A percentile compares a stretch with the other conserved stretches of the same genome.
Evolutionary conservation across 1,140 invertebrate genomes (phyloP).

Genomic region (Hylyphantes graminicola): DNA sequence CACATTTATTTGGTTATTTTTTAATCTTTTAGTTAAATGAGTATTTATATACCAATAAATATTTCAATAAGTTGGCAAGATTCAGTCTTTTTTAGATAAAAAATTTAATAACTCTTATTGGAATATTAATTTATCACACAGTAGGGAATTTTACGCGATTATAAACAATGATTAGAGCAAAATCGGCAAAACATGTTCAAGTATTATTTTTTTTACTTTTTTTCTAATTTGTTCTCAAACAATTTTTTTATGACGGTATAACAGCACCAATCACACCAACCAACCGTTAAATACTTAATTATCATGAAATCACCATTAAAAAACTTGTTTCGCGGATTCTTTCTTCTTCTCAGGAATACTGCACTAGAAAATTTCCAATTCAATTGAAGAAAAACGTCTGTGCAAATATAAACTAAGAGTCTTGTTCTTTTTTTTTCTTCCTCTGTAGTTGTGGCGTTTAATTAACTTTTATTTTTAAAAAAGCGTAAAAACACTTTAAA

Average conservation of each 20-base stretch:
- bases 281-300: slow-evolving; percentile 42
- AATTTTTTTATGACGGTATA: neutral
- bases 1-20: too few species aligned
- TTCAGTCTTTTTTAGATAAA: too few species aligned
- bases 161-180: too few species aligned
- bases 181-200: too few species aligned
- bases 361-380: slow-evolving; percentile 3
- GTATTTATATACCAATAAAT: too few species aligned
- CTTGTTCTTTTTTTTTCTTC: neutral
- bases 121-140: too few species aligned
- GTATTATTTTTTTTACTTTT: too few species aligned
- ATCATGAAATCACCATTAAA: slow-evolving; percentile 31
- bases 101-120: too few species aligned
- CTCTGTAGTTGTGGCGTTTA: neutral
- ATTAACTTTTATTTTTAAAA: slow-evolving; percentile 27
- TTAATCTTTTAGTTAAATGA: too few species aligned
- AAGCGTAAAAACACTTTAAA: neutral
- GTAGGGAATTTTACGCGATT: too few species aligned
- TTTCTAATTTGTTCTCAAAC: too few species aligned
- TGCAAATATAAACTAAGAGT: neutral
- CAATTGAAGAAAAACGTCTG: slow-evolving; percentile 11
- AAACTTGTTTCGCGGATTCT: slow-evolving; percentile 20
- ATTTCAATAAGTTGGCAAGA: too few species aligned
- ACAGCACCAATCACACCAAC: slow-evolving; percentile 18
- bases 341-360: neutral